A percentile compares a stretch with the other conserved stretches of the same genome.
Evolutionary conservation across 1,140 invertebrate genomes (phyloP).

Genomic region (Hypothenemus hampei): DNA sequence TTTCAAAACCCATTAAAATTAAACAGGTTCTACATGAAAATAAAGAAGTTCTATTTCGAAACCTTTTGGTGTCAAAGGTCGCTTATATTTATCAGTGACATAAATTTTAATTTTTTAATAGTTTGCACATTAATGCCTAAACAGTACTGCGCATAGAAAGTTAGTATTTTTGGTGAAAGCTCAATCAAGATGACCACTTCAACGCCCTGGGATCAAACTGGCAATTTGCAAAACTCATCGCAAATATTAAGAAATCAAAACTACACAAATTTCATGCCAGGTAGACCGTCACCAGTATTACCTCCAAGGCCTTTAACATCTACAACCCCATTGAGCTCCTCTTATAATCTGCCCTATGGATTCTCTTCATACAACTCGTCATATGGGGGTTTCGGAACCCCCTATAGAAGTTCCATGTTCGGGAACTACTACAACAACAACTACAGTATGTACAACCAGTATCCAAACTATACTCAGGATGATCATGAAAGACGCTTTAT

Average conservation of each 20-base stretch:
- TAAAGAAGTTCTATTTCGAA: too few species aligned
- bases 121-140: too few species aligned
- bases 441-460: conserved; percentile 37
- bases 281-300: conserved; percentile 33
- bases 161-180: too few species aligned
- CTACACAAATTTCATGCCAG: conserved; percentile 6
- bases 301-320: conserved; percentile 38
- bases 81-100: too few species aligned
- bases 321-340: conserved; percentile 23
- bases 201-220: conserved; percentile 5
- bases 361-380: conserved; percentile 18
- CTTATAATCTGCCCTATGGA: conserved; percentile 29
- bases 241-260: conserved; percentile 30
- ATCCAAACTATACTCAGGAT: conserved; percentile 46
- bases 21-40: too few species aligned
- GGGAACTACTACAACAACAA: conserved; percentile 36
- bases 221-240: conserved; percentile 28
- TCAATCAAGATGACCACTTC: background rate
- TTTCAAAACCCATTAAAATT: too few species aligned
- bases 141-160: too few species aligned
- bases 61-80: too few species aligned
- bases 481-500: conserved; percentile 69
- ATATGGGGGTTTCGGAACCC: conserved; percentile 38
- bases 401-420: conserved; percentile 39
- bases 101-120: too few species aligned